phyloP scores from a whole-genome alignment of 2,888 invertebrate genomes.

The Andrena haemorrhoa region DNA sequence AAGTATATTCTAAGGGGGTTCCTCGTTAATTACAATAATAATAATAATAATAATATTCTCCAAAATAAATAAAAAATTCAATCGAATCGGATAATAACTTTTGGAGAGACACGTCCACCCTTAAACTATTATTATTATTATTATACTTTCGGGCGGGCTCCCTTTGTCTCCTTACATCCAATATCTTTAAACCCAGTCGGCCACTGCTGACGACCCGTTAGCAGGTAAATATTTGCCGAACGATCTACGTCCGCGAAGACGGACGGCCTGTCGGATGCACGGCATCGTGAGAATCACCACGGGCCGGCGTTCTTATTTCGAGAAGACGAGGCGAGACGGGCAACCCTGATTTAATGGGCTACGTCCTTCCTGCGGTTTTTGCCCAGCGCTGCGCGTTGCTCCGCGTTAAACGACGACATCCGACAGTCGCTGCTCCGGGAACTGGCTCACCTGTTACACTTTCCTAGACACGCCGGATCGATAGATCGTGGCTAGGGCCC shows the following conservation, averaged over 20 bases:
- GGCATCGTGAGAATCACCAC: conserved; percentile 61
- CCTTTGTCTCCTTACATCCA: no score
- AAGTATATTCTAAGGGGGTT: no score
- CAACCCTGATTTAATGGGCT: conserved; percentile 62
- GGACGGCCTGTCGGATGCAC: background rate
- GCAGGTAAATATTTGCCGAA: background rate
- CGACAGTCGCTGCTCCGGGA: conserved; percentile 50
- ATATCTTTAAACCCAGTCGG: background rate
- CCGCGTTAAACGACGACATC: conserved; percentile 63
- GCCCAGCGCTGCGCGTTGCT: conserved; percentile 27
- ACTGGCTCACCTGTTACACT: conserved; percentile 61
- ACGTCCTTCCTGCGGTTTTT: conserved; percentile 70
- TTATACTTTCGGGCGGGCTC: no score
- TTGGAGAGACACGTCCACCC: no score
- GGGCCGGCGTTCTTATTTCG: conserved; percentile 26
- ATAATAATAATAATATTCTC: no score
- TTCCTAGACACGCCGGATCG: conserved; percentile 29
- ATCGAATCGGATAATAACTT: no score
- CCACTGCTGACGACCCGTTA: conserved; percentile 5
- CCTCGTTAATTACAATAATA: no score
- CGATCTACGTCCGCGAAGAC: background rate
- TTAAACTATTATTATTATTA: no score
- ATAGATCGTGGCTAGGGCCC: conserved; percentile 3
- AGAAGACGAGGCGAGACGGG: conserved; percentile 42
- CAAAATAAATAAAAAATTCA: no score